phyloP scores from a whole-genome alignment of 1,140 invertebrate genomes.

The Kradibia gibbosae region DNA sequence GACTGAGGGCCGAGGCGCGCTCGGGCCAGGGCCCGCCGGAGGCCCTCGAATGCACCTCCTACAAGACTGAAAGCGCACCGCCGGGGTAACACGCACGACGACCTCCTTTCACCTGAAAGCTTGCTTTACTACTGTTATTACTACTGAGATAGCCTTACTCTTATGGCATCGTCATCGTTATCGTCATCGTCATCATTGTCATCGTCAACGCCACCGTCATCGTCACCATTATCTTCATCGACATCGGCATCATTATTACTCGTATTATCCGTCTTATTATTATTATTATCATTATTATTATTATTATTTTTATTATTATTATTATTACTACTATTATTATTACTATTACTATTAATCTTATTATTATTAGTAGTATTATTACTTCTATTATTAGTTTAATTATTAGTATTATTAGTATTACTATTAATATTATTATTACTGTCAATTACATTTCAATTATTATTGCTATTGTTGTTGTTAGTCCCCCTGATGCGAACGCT shows the following conservation, averaged over 20 bases:
- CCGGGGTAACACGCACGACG: slow-evolving; percentile 57
- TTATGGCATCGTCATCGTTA: not conserved
- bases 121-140: slow-evolving; percentile 46
- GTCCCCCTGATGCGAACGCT: not conserved
- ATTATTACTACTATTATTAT: not conserved
- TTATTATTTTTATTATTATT: not conserved
- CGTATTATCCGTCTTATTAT: not conserved
- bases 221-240: not conserved
- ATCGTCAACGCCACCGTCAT: not conserved
- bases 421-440: not conserved
- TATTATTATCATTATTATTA: slow-evolving; percentile 11
- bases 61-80: slow-evolving; percentile 60
- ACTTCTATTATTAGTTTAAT: not conserved
- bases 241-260: not conserved
- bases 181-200: not conserved
- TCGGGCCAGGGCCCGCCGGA: slow-evolving; percentile 10
- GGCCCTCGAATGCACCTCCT: slow-evolving; percentile 37
- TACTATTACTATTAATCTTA: not conserved
- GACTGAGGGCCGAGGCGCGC: slow-evolving; percentile 54
- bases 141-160: not conserved
- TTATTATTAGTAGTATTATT: not conserved
- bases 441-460: not conserved
- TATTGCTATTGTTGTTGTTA: not conserved
- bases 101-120: slow-evolving; percentile 45
- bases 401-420: not conserved